A percentile compares a stretch with the other conserved stretches of the same genome.
Conservation (phyloP, 1,140 invertebrate species). For the Drosophila seguyi region DNA sequence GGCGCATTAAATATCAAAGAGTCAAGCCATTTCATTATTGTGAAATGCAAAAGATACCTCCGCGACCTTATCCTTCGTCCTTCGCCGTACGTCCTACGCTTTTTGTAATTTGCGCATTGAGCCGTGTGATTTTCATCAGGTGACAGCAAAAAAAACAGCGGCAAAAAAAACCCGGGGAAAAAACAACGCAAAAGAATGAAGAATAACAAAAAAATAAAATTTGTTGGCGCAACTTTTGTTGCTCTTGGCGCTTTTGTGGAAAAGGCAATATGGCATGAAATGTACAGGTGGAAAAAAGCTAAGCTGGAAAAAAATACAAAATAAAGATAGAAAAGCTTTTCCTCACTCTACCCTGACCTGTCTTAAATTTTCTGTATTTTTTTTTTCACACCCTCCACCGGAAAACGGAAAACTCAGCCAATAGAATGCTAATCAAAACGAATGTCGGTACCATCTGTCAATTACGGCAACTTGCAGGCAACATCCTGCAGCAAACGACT, state of each 20-base stretch:
- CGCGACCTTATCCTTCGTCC: conserved; percentile 16
- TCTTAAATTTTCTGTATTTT: conserved; percentile 17
- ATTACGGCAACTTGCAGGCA: conserved; percentile 54
- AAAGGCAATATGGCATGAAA: conserved; percentile 26
- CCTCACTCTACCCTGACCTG: neutral
- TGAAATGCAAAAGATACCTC: conserved; percentile 31
- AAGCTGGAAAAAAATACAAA: conserved; percentile 1
- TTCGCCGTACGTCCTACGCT: conserved; percentile 4
- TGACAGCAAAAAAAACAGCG: conserved; percentile 30
- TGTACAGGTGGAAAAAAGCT: neutral
- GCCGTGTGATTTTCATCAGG: conserved; percentile 58
- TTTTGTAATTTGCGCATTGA: conserved; percentile 62
- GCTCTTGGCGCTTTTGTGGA: conserved; percentile 20
- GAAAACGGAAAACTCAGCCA: conserved; percentile 4
- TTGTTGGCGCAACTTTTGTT: conserved; percentile 29
- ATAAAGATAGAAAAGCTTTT: conserved; percentile 5
- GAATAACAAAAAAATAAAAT: conserved; percentile 22
- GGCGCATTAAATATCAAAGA: conserved; percentile 65
- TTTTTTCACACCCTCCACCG: conserved; percentile 6
- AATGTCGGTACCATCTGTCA: conserved; percentile 63
- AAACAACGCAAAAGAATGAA: conserved; percentile 7
- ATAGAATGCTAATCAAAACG: conserved; percentile 66
- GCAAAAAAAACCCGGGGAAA: neutral
- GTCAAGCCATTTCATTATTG: conserved; percentile 48
- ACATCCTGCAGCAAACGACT: conserved; percentile 30